A percentile compares a stretch with the other conserved stretches of the same genome.
phyloP scores from a whole-genome alignment of 2,888 invertebrate genomes.

The Dryocosmus kuriphilus region DNA sequence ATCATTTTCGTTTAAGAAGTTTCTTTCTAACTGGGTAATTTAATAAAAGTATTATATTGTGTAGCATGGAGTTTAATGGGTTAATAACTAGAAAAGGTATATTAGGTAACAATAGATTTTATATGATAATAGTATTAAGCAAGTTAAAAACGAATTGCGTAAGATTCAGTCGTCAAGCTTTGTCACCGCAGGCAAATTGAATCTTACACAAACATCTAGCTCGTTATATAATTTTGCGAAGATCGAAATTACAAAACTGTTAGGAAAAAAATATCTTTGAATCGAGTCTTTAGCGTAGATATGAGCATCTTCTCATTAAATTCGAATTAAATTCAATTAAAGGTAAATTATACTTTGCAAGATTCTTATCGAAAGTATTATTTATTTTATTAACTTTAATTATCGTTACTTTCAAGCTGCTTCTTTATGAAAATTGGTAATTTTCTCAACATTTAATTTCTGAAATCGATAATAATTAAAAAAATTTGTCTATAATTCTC shows the following conservation, averaged over 20 bases:
- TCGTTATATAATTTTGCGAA: slow-evolving; percentile 16
- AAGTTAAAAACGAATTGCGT: slow-evolving; percentile 20
- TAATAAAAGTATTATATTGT: background rate
- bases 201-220: slow-evolving; percentile 23
- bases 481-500: no score
- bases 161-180: slow-evolving; percentile 13
- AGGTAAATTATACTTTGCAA: background rate
- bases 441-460: no score
- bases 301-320: background rate
- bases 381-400: background rate
- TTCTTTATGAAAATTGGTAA: no score
- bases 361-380: no score
- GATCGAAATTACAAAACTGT: background rate
- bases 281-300: background rate
- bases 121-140: slow-evolving; percentile 25
- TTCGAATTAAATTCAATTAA: background rate
- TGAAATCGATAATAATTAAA: no score
- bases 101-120: slow-evolving; percentile 29
- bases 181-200: slow-evolving; percentile 15
- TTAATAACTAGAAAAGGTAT: background rate
- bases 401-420: background rate
- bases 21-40: background rate
- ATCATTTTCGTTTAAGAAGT: background rate
- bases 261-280: background rate
- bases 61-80: background rate